Evolutionary conservation across 2,888 invertebrate genomes (phyloP).

Genomic region (Euproctis similis): DNA sequence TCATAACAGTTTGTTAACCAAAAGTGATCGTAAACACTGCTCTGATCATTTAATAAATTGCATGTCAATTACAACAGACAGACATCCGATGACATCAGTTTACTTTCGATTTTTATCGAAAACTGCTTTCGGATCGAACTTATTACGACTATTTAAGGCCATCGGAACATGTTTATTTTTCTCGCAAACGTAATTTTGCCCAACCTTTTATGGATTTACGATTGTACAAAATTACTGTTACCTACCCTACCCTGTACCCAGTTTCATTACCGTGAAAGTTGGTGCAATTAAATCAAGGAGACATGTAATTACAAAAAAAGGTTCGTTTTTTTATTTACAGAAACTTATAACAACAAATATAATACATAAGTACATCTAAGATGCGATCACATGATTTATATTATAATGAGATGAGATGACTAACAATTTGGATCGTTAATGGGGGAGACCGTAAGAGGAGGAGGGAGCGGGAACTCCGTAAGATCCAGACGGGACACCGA

Average conservation of each 20-base stretch:
- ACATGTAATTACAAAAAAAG: constrained; percentile 35
- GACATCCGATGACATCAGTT: constrained; percentile 28
- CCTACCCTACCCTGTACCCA: too few relatives aligned
- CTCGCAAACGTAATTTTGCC: constrained; percentile 25
- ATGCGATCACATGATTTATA: constrained; percentile 68
- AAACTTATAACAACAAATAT: constrained; percentile 65
- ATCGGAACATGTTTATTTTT: constrained; percentile 26
- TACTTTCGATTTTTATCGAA: constrained; percentile 39
- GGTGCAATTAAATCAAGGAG: constrained; percentile 19
- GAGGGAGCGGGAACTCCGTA: constrained; percentile 64
- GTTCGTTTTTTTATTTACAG: constrained; percentile 70
- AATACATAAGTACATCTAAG: constrained; percentile 65
- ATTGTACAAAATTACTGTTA: too few relatives aligned
- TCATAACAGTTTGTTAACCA: constrained; percentile 9
- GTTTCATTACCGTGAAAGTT: constrained; percentile 22
- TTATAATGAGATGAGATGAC: constrained; percentile 63
- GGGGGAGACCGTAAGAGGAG: constrained; percentile 63
- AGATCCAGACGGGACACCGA: constrained; percentile 63
- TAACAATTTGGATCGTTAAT: constrained; percentile 47
- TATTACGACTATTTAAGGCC: constrained; percentile 19
- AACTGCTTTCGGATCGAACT: constrained; percentile 22
- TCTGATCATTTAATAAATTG: constrained; percentile 15
- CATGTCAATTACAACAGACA: constrained; percentile 21
- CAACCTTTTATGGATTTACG: constrained; percentile 30
- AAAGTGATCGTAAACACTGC: constrained; percentile 10